phyloP scores from a whole-genome alignment of 2,113 vertebrate genomes.

The Taurulus bubalis region DNA sequence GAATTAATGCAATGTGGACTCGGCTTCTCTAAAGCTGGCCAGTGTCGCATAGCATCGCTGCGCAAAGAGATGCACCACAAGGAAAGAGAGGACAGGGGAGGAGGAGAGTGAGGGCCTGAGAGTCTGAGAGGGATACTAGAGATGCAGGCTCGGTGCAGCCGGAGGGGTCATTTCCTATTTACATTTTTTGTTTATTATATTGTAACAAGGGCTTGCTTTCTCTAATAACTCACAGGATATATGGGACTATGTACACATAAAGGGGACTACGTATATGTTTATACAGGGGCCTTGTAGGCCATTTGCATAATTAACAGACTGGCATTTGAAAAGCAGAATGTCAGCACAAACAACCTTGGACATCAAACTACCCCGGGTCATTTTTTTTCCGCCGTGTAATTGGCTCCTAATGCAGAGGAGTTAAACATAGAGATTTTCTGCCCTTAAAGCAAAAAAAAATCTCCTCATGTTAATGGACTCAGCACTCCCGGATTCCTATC shows the following conservation, averaged over 20 bases:
- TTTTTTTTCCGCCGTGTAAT: slow-evolving; percentile 77
- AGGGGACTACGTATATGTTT: slow-evolving; percentile 52
- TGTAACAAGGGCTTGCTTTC: slow-evolving; percentile 48
- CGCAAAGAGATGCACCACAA: slow-evolving; percentile 68
- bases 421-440: slow-evolving; percentile 71
- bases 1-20: slow-evolving; percentile 76
- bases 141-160: slow-evolving; percentile 50
- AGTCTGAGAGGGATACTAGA: slow-evolving; percentile 48
- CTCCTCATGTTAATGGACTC: slow-evolving; percentile 55
- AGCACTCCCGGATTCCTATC: slow-evolving; percentile 46
- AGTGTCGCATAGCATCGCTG: slow-evolving; percentile 72
- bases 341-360: slow-evolving; percentile 79
- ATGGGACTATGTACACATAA: slow-evolving; percentile 52
- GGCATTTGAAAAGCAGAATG: slow-evolving; percentile 81
- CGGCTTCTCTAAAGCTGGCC: slow-evolving; percentile 61
- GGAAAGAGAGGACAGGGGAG: slow-evolving; percentile 58
- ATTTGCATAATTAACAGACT: slow-evolving; percentile 82
- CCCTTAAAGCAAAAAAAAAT: slow-evolving; percentile 60
- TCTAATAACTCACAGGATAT: slow-evolving; percentile 51
- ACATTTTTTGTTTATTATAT: slow-evolving; percentile 56
- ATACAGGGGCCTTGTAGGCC: slow-evolving; percentile 53
- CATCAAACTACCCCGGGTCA: slow-evolving; percentile 71
- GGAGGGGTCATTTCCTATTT: slow-evolving; percentile 68
- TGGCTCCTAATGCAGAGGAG: slow-evolving; percentile 75
- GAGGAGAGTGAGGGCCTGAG: slow-evolving; percentile 58